Evolutionary conservation across 2,797 vertebrate species (phyloP).

Genomic region (Characodon lateralis): DNA sequence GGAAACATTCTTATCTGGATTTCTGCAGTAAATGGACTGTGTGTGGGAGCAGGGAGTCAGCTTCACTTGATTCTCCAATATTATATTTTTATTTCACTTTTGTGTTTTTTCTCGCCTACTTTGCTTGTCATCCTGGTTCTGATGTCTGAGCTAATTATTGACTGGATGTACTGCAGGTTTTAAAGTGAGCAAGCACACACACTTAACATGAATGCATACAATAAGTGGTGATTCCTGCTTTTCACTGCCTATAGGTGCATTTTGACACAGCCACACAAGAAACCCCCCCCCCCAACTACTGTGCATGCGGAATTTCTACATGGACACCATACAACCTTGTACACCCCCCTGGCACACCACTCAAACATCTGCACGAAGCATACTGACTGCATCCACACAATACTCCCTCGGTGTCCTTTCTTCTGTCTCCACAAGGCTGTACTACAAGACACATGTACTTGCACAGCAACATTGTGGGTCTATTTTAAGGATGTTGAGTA

Average conservation of each 20-base stretch:
- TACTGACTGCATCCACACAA: conserved; percentile 28
- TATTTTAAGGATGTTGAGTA: conserved; percentile 63
- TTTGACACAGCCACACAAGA: conserved; percentile 20
- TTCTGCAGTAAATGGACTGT: conserved; percentile 65
- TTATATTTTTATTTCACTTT: conserved; percentile 41
- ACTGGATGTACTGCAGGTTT: conserved; percentile 26
- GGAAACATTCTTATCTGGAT: conserved; percentile 79
- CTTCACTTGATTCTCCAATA: conserved; percentile 45
- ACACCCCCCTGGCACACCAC: conserved; percentile 36
- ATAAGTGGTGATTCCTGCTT: conserved; percentile 13
- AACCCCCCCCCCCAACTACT: conserved; percentile 39
- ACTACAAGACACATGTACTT: conserved; percentile 58
- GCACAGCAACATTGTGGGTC: conserved; percentile 47
- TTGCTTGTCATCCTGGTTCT: conserved; percentile 40
- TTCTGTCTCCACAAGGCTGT: conserved; percentile 50
- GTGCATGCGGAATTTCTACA: conserved; percentile 19
- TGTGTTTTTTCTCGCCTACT: conserved; percentile 18
- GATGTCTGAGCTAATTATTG: conserved; percentile 68
- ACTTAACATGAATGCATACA: conserved; percentile 6
- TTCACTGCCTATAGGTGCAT: conserved; percentile 20
- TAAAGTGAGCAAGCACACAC: background rate
- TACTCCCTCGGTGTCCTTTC: conserved; percentile 39
- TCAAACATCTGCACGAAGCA: conserved; percentile 52
- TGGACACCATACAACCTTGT: conserved; percentile 33
- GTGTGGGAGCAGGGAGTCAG: conserved; percentile 28